These are phyloP conservation scores for Eublepharis macularius DNA, from an alignment of 2,113 vertebrate genomes.

Conservation along the genomic window DNA sequence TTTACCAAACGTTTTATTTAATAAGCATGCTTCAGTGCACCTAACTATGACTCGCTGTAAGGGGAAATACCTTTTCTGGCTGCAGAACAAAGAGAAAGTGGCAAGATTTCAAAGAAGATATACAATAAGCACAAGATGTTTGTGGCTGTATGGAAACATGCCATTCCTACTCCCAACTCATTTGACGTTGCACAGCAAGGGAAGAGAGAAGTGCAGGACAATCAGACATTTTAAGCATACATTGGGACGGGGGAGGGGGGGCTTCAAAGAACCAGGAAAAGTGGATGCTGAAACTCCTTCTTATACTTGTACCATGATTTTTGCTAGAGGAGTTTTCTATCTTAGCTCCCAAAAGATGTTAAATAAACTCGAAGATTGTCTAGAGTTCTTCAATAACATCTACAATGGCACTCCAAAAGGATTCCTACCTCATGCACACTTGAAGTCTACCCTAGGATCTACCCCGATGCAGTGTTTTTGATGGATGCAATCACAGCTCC, in stretches of 20 bases:
- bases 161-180: background rate
- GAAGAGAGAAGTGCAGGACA: no score
- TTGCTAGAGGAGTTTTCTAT: background rate
- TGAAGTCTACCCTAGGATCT: background rate
- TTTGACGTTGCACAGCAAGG: no score
- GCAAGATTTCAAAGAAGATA: background rate
- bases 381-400: background rate
- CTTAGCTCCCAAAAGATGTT: background rate
- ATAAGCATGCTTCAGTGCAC: slow-evolving; percentile 26
- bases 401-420: background rate
- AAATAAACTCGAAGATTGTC: background rate
- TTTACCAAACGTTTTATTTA: slow-evolving; percentile 13
- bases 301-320: background rate
- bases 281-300: background rate
- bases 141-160: background rate
- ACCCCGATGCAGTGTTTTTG: background rate
- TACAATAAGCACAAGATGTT: background rate
- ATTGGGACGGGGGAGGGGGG: background rate
- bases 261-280: background rate
- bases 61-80: slow-evolving; percentile 34
- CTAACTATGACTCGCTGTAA: slow-evolving; percentile 7
- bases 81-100: slow-evolving; percentile 1
- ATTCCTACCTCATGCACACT: background rate
- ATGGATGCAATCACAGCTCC: background rate
- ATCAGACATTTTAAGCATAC: background rate